phyloP scores from a whole-genome alignment of 2,888 invertebrate genomes.

The Masnerella sp. region DNA sequence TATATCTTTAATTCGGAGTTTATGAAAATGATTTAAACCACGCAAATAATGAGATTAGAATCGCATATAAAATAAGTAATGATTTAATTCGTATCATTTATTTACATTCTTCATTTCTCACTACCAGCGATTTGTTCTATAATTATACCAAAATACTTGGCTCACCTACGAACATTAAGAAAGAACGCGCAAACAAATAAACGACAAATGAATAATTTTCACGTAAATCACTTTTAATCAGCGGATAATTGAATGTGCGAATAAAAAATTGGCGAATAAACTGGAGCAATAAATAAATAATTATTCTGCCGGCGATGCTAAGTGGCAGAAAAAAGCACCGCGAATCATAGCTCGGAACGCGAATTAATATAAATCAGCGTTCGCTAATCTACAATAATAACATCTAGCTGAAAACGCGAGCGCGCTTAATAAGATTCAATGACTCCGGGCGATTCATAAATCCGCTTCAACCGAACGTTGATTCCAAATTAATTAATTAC shows the following conservation, averaged over 20 bases:
- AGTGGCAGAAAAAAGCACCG: not conserved
- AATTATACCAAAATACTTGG: too few species aligned
- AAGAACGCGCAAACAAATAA: conserved; percentile 1
- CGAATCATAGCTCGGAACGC: conserved; percentile 6
- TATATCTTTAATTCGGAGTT: too few species aligned
- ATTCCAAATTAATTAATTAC: conserved; percentile 44
- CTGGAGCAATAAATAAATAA: conserved; percentile 15
- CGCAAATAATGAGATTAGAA: too few species aligned
- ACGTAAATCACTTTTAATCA: conserved; percentile 14
- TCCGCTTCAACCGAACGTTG: conserved; percentile 17
- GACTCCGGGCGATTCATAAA: conserved; percentile 36
- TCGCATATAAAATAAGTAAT: too few species aligned
- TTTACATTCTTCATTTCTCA: too few species aligned
- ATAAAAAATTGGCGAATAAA: conserved; percentile 4
- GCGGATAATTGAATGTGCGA: conserved; percentile 16
- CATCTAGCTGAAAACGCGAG: conserved; percentile 17
- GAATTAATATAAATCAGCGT: conserved; percentile 35
- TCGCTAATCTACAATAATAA: conserved; percentile 25
- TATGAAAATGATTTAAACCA: too few species aligned
- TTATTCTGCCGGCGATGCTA: conserved; percentile 1
- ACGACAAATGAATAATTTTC: conserved; percentile 21
- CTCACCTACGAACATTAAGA: too few species aligned
- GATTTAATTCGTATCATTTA: too few species aligned
- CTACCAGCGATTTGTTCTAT: too few species aligned
- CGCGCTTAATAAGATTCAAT: conserved; percentile 34